Base-by-base conservation (phyloP, 2,888 invertebrate genomes). In the Plutella xylostella region DNA sequence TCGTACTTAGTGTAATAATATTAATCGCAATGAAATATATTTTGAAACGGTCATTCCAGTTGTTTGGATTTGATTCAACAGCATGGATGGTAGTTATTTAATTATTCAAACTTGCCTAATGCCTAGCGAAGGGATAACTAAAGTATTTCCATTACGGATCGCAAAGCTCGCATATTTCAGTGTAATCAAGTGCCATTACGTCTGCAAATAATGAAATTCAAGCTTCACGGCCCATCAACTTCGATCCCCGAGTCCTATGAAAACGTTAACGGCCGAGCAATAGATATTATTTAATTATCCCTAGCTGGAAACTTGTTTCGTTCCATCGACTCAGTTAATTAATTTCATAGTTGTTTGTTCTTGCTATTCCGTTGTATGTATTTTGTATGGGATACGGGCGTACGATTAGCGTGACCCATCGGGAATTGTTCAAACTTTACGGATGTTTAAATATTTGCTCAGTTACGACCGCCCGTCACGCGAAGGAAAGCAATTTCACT, bases 391-490 rank as follows among this genome's bases (percentile, higher is more conserved):
- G 15, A 33, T 19, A 12, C 31, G 11, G 33, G 15, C 14, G 2
- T 15, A 33, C 3, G 15, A 33, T 39, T 22, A 4, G 14, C 39
- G 28, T 39, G 39, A 39, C 25, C 25, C 25, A 39, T 17, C 15
- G 12, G 25, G 25, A 39, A 25, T 25, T 6, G 11, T n/a, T 25
- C 4, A 28, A 21, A 5, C 55, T 57, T 56, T 60, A 61, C 53
- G 60, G 56, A 56, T 60, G 56, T 56, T 58, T 51, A 55, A 51
- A 56, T 57, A 62, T 54, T 62, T 63, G 55, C 57, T 58, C 54
- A 58, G 58, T 61, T 60, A 61, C 60, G 49, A 58, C 50, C 50
- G 48, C 54, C 52, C 54, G 52, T 60, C 72, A 68, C 63, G 68
- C 70, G 54, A 68, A 14, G 39, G 9, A 15, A 34, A 15, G n/a